These are phyloP conservation scores for Clarias laeviceps DNA, from an alignment of 2,797 vertebrate species.

Conservation along the genomic window DNA sequence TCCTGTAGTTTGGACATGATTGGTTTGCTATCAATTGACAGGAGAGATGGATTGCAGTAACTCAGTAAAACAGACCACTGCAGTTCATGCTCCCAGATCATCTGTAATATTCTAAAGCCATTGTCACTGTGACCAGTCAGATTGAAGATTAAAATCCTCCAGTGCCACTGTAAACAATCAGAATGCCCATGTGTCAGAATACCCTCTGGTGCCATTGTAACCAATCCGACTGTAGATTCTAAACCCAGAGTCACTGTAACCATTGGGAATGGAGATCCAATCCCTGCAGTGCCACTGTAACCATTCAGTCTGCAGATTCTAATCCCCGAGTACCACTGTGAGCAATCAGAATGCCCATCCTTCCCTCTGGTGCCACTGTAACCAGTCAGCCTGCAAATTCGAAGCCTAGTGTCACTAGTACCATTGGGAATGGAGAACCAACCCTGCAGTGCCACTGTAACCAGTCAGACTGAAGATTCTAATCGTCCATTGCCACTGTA, in stretches of 20 bases:
- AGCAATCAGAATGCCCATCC: neutral
- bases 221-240: neutral
- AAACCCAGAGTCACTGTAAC: neutral
- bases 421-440: too few species aligned
- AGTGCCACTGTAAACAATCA: neutral
- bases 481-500: too few species aligned
- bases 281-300: neutral
- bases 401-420: too few species aligned
- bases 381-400: neutral
- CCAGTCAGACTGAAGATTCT: neutral
- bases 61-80: neutral
- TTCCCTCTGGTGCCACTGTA: neutral
- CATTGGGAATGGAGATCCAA: neutral
- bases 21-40: neutral
- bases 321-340: neutral
- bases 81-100: too few species aligned
- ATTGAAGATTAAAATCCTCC: neutral
- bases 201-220: neutral
- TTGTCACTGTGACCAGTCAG: neutral
- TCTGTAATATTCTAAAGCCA: neutral
- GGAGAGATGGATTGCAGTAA: neutral
- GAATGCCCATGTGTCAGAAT: too few species aligned
- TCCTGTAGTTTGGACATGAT: neutral
- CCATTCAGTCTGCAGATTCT: neutral
- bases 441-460: neutral